Percentiles rank a stretch among this genome's conserved stretches.
phyloP scores from a whole-genome alignment of 2,113 vertebrate species.

The Centropus bengalensis region DNA sequence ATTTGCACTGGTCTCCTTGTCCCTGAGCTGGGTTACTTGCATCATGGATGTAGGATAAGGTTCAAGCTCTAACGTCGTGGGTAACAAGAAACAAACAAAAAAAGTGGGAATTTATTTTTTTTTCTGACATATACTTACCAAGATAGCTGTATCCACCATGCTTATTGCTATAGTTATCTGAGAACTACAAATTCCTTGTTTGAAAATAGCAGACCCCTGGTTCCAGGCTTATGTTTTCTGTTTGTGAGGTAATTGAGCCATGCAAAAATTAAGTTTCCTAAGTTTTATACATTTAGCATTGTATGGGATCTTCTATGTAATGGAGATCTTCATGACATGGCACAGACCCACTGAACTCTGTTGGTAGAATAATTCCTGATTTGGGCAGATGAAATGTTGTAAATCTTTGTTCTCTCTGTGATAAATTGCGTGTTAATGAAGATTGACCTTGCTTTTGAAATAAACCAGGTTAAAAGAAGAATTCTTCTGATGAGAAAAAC shows the following conservation, averaged over 20 bases:
- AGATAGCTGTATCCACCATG: not conserved
- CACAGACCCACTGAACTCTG: not conserved
- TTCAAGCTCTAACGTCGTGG: not conserved
- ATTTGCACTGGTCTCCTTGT: not conserved
- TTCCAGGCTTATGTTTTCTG: not conserved
- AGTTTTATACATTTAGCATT: not conserved
- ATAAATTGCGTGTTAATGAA: conserved; percentile 27
- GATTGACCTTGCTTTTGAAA: not conserved
- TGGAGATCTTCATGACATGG: not conserved
- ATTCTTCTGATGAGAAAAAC: conserved; percentile 23
- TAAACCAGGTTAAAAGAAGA: conserved; percentile 11
- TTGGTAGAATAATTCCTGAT: not conserved
- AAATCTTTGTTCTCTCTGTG: conserved; percentile 17
- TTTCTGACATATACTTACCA: not conserved
- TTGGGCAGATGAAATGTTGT: not conserved
- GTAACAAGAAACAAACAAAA: not conserved
- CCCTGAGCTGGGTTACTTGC: not conserved
- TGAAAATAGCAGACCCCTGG: rapidly evolving
- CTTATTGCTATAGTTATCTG: not conserved
- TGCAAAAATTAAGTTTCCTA: not conserved
- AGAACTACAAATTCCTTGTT: not conserved
- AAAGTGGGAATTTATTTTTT: not conserved
- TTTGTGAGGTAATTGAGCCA: not conserved
- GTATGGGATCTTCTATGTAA: not conserved
- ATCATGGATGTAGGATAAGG: not conserved